These are phyloP conservation scores for Podarcis siculus DNA, from an alignment of 2,797 vertebrate species.

Conservation along the genomic window DNA sequence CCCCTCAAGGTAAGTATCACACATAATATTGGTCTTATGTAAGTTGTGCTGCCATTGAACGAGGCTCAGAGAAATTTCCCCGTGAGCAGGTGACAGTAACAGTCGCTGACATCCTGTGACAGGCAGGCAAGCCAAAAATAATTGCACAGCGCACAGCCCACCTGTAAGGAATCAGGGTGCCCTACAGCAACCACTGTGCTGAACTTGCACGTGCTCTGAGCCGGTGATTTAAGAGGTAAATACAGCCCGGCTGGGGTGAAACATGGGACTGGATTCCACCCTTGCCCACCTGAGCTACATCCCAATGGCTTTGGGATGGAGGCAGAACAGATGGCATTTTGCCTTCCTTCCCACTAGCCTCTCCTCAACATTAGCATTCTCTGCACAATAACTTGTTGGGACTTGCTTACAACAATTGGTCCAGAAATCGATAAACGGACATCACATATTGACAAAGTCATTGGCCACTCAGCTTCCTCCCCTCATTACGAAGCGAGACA, in stretches of 20 bases:
- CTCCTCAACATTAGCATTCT: background rate
- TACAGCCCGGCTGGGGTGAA: background rate
- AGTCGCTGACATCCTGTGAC: conserved; percentile 15
- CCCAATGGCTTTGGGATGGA: background rate
- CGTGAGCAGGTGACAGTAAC: conserved; percentile 28
- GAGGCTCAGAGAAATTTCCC: background rate
- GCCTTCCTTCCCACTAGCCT: background rate
- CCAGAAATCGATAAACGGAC: conserved; percentile 12
- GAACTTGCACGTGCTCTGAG: background rate
- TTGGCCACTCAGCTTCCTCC: background rate
- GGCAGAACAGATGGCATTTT: background rate
- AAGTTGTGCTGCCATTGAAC: background rate
- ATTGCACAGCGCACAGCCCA: conserved; percentile 18
- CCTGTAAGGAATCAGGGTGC: conserved; percentile 1
- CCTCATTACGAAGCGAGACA: background rate
- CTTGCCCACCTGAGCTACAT: background rate
- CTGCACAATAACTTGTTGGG: no score
- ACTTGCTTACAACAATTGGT: background rate
- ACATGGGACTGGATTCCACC: background rate
- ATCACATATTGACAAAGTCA: background rate
- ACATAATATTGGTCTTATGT: background rate
- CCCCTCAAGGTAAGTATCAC: background rate
- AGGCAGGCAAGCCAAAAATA: conserved; percentile 38
- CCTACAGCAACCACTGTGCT: background rate
- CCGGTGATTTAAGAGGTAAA: background rate